Evolutionary conservation across 1,140 invertebrate genomes (phyloP).

Genomic region (Antheraea mylitta): DNA sequence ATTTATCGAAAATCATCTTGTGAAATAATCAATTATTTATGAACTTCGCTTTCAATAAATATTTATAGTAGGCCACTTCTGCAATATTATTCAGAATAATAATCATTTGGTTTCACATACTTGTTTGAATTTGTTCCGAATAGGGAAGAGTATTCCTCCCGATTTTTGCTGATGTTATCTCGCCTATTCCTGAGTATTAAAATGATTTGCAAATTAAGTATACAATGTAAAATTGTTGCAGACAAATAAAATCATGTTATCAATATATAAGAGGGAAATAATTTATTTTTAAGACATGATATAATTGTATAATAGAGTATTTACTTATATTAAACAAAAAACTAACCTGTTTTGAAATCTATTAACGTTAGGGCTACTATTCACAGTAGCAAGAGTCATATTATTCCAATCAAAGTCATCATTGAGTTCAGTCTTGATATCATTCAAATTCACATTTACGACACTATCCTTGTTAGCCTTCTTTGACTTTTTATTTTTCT

Average conservation of each 20-base stretch:
- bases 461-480: slow-evolving; percentile 51
- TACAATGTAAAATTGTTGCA: too few species aligned
- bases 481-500: slow-evolving; percentile 48
- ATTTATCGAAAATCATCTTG: slow-evolving; percentile 35
- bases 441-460: slow-evolving; percentile 50
- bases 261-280: too few species aligned
- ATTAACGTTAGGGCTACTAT: slow-evolving; percentile 58
- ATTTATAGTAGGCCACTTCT: slow-evolving; percentile 48
- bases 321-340: slow-evolving; percentile 17
- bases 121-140: slow-evolving; percentile 69
- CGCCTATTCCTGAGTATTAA: slow-evolving; percentile 68
- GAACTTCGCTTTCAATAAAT: slow-evolving; percentile 39
- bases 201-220: slow-evolving; percentile 29
- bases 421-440: slow-evolving; percentile 75
- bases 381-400: slow-evolving; percentile 70
- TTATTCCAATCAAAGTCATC: slow-evolving; percentile 72
- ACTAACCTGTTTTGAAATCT: slow-evolving; percentile 64
- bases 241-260: too few species aligned
- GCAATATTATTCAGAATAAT: slow-evolving; percentile 43
- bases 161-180: slow-evolving; percentile 67
- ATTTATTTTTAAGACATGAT: neutral
- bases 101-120: slow-evolving; percentile 58
- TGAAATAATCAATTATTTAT: neutral
- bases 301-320: neutral
- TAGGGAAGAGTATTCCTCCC: slow-evolving; percentile 62